phyloP scores from a whole-genome alignment of 2,113 vertebrate species.

The Nematolebias whitei region DNA sequence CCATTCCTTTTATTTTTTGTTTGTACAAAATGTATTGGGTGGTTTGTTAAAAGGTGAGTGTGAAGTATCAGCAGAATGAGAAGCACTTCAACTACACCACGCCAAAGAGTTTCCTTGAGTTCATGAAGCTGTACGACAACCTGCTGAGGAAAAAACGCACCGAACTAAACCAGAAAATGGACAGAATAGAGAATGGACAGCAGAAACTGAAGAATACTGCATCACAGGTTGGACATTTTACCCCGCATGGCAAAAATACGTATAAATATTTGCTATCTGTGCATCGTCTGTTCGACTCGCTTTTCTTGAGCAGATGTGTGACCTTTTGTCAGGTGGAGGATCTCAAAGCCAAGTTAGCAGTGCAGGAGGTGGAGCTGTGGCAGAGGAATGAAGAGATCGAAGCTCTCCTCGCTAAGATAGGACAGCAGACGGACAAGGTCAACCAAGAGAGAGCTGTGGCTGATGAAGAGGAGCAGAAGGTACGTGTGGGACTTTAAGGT shows the following conservation, averaged over 20 bases:
- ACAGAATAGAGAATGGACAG: slow-evolving; percentile 78
- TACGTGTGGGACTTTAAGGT: slow-evolving; percentile 22
- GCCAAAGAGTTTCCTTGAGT: slow-evolving; percentile 85
- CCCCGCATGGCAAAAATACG: not conserved
- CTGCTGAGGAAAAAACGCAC: slow-evolving; percentile 77
- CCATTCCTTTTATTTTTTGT: not conserved
- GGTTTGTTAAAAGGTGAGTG: slow-evolving; percentile 62
- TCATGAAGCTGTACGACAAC: slow-evolving; percentile 79
- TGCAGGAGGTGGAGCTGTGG: slow-evolving; percentile 87
- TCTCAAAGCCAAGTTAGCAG: slow-evolving; percentile 85
- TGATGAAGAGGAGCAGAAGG: slow-evolving; percentile 75
- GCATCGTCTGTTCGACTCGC: too few relatives aligned
- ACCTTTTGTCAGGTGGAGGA: slow-evolving; percentile 84
- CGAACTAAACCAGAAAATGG: slow-evolving; percentile 78
- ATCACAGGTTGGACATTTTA: slow-evolving; percentile 48
- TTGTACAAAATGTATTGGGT: not conserved
- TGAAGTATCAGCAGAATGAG: slow-evolving; percentile 80
- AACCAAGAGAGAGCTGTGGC: slow-evolving; percentile 72
- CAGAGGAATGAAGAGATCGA: slow-evolving; percentile 84
- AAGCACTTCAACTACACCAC: slow-evolving; percentile 84
- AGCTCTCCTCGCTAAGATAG: slow-evolving; percentile 78
- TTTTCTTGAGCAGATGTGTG: not conserved
- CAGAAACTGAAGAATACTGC: slow-evolving; percentile 75
- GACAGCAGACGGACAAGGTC: slow-evolving; percentile 77
- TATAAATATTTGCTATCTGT: not conserved